Evolutionary conservation across 2,888 invertebrate species (phyloP), one percentile per base, ranked within the genome.

Genomic region (Oithona nana): DNA sequence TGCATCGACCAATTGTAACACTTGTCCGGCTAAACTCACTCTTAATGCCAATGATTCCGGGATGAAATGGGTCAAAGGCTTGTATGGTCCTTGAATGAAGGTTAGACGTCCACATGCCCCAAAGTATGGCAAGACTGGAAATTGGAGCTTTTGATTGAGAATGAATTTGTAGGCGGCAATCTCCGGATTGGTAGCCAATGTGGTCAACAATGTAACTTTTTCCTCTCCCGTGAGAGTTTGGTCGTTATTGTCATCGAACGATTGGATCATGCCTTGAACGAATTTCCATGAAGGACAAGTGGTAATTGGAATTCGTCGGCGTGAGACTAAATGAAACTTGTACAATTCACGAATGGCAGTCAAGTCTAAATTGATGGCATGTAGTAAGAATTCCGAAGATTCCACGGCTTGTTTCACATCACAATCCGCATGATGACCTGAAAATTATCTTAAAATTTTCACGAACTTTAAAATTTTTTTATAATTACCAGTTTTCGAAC

Each of bases 91-190:
- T 24, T 54, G 24, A 11, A 54, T 26, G 11, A 54, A 26, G 13
- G 54, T 54, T 2, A 54, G 13, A 3, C 54, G 22, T 11, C 54
- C 54, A 26, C 54, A 54, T 20, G 54, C 22, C 26, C 54, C 54
- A 54, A 24, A 54, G 26, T 24, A 26, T 3, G 22, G 22, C 24
- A 54, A 11, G 16, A 24, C 24, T 4, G 54, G 54, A 54, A 54
- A 24, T 26, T 26, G 54, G 26, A 54, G 13, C 11, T 54, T 20
- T 22, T 54, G 54, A 11, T 54, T 54, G 24, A 54, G 24, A 3
- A 54, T 54, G 54, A 54, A 26, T 54, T 54, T 54, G 54, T 54
- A 54, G 54, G 26, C 24, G 2, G 26, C 54, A 16, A 54, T 16
- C 22, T 54, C 54, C 3, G 54, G 54, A 54, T 54, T 54, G 54